A percentile compares a stretch with the other conserved stretches of the same genome.
Evolutionary conservation across 1,140 invertebrate species (phyloP).

Genomic region (Cyclina sinensis): DNA sequence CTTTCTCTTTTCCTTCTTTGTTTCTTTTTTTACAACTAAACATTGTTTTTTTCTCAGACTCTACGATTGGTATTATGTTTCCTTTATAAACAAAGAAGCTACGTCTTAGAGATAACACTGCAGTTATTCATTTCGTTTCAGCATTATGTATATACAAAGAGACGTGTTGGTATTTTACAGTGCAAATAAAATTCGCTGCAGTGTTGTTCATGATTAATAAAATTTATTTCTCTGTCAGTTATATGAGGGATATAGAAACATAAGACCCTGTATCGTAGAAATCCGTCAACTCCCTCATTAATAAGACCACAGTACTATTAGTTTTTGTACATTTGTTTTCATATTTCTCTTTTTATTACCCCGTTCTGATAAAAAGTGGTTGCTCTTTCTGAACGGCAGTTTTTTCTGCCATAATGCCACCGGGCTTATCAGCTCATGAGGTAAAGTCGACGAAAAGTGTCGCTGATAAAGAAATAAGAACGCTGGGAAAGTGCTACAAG

Average conservation of each 20-base stretch:
- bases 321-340: slow-evolving; percentile 25
- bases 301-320: neutral
- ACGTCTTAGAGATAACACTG: too few relatives aligned
- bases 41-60: too few relatives aligned
- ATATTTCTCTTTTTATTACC: slow-evolving; percentile 10
- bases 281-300: neutral
- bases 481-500: neutral
- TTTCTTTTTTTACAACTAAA: too few relatives aligned
- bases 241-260: neutral
- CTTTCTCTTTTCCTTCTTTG: too few relatives aligned
- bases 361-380: neutral
- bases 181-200: neutral
- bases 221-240: neutral
- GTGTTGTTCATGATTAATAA: neutral
- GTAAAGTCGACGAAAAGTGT: slow-evolving; percentile 10
- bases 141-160: too few relatives aligned
- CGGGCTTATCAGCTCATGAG: slow-evolving; percentile 23
- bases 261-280: neutral
- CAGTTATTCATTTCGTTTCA: too few relatives aligned
- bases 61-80: too few relatives aligned
- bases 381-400: too few relatives aligned
- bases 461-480: slow-evolving; percentile 21
- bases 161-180: too few relatives aligned
- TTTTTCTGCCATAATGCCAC: neutral
- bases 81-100: too few relatives aligned